These are phyloP conservation scores for Sphyrna mokarran DNA, from an alignment of 2,113 vertebrate species.

Conservation along the genomic window DNA sequence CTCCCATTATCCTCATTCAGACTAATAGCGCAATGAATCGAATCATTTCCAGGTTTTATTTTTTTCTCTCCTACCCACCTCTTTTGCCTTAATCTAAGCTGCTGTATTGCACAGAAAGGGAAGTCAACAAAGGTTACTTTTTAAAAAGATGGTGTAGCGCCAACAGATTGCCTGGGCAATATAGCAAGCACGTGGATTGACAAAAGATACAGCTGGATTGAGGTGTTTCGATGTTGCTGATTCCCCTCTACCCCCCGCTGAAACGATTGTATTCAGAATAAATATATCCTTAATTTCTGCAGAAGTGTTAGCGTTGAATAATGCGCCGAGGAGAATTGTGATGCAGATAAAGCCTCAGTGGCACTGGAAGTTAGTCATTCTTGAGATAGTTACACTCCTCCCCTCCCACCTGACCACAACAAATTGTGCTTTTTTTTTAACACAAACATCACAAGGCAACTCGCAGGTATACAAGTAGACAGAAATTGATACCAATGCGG, in stretches of 20 bases:
- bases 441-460: background rate
- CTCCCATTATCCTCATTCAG: conserved; percentile 8
- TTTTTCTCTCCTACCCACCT: background rate
- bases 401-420: background rate
- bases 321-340: background rate
- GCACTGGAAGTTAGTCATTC: background rate
- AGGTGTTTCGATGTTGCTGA: background rate
- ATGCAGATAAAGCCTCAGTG: background rate
- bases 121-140: background rate
- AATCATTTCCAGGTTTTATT: conserved; percentile 22
- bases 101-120: background rate
- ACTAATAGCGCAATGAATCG: conserved; percentile 29
- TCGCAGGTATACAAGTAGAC: background rate
- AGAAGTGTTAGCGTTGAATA: background rate
- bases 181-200: background rate
- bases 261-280: background rate
- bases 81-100: background rate
- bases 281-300: background rate
- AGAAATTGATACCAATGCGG: no score
- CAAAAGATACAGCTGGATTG: background rate
- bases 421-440: background rate
- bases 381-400: background rate
- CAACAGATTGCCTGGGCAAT: background rate
- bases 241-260: background rate
- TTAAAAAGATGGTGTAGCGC: background rate